Percentiles rank a stretch among this genome's conserved stretches.
These are phyloP conservation scores for Pteropus alecto DNA, from an alignment of 2,113 vertebrate genomes.

Conservation along the genomic window DNA sequence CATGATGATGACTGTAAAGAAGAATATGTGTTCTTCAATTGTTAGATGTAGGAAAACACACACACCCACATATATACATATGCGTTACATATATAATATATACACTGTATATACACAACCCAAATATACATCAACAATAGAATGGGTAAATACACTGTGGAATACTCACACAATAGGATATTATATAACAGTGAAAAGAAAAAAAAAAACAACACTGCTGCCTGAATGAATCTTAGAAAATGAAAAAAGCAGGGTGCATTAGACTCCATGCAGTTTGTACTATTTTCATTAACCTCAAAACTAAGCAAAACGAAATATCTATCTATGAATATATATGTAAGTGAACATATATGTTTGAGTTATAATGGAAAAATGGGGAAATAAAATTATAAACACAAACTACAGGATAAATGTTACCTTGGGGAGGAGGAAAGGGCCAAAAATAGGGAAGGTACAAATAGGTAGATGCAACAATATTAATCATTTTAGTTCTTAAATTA, in stretches of 20 bases:
- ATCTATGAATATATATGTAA: neutral
- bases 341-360: neutral
- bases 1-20: neutral
- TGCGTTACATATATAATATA: neutral
- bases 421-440: neutral
- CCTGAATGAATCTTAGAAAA: neutral
- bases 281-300: neutral
- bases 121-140: neutral
- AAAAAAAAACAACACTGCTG: neutral
- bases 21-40: neutral
- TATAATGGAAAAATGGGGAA: neutral
- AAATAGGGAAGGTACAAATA: neutral
- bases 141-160: neutral
- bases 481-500: neutral
- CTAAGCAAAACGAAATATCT: neutral
- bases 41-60: neutral
- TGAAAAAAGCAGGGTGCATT: neutral
- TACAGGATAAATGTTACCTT: neutral
- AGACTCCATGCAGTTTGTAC: neutral
- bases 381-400: neutral
- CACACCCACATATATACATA: neutral
- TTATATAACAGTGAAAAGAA: neutral
- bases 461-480: neutral
- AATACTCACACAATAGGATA: neutral
- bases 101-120: neutral